These are phyloP conservation scores for Saccostrea cuccullata DNA, from an alignment of 1,140 invertebrate genomes.

Conservation along the genomic window DNA sequence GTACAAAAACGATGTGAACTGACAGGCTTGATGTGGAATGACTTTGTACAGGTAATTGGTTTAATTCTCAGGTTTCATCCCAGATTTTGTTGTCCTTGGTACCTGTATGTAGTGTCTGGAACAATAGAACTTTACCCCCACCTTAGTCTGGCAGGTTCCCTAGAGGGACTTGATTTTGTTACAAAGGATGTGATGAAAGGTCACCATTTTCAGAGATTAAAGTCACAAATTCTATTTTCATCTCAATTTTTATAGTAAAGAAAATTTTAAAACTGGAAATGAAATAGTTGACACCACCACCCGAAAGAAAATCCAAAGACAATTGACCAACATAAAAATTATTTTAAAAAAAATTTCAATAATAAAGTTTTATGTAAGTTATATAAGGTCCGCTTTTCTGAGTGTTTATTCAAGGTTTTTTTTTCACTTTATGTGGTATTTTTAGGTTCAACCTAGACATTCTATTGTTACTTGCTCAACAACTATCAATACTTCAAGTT, in stretches of 20 bases:
- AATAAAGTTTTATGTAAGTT: too few relatives aligned
- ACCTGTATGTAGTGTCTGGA: neutral
- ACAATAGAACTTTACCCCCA: neutral
- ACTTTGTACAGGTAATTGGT: slow-evolving; percentile 32
- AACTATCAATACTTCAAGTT: slow-evolving; percentile 20
- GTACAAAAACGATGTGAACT: neutral
- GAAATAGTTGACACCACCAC: too few relatives aligned
- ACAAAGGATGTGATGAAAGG: neutral
- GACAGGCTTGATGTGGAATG: neutral
- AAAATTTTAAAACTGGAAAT: too few relatives aligned
- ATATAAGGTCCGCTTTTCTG: too few relatives aligned
- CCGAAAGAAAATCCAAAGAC: too few relatives aligned
- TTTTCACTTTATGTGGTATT: neutral
- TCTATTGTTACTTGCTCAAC: slow-evolving; percentile 17
- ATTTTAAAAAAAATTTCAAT: too few relatives aligned
- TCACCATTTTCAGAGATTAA: neutral
- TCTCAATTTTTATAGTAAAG: too few relatives aligned
- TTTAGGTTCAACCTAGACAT: neutral
- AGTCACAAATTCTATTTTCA: neutral
- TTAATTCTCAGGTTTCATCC: slow-evolving; percentile 6
- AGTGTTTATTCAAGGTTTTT: neutral
- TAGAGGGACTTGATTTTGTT: neutral
- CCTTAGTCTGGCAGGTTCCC: neutral
- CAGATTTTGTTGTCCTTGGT: neutral
- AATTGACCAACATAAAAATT: too few relatives aligned